Base-by-base conservation (phyloP, 2,113 vertebrate species). In the Takifugu flavidus region DNA sequence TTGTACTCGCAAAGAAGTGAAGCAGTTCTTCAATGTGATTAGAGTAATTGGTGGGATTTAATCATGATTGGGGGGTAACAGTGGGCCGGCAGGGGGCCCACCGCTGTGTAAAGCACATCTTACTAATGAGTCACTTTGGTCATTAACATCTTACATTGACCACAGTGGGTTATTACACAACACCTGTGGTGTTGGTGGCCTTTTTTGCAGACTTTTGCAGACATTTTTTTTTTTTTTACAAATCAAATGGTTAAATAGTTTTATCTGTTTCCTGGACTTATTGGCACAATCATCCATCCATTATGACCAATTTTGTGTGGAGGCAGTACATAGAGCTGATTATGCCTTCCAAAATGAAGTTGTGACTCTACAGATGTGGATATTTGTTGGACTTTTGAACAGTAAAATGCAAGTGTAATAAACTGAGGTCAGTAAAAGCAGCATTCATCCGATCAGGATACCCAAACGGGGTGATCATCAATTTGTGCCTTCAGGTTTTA, bases 41-140 rank as follows among this genome's bases (percentile, higher is more conserved):
- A 89, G 84, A 70, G 74, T 91, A 91, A 91, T 89, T 89, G 86
- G 87, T 82, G 77, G 82, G 77, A 87, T 88, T 89, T 89, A 84
- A 82, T 76, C 69, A 82, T 65, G 78, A n/a, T 78, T 82, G 51
- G 51, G 82, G 83, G 76, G 78, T 75, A 83, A 82, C 86, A 82
- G 80, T 73, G 74, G 82, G 86, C 78, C 67, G 79, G 78, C 74
- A 53, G 47, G 29, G 12, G 77, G 79, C 77, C 70, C 72, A 83
- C 84, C 43, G 72, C 88, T 80, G 88, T 46, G 85, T 86, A 85
- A 89, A 84, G 73, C 79, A 80, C 82, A 75, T 81, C 83, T 78
- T 72, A 52, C 74, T 89, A 89, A 89, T 71, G 72, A 89, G 78
- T 75, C 86, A 76, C 55, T 65, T 78, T 87, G 77, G 73, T 82